A percentile compares a stretch with the other conserved stretches of the same genome.
Conservation (phyloP, 2,888 invertebrate species). For the Flabesymbios commensalis region DNA sequence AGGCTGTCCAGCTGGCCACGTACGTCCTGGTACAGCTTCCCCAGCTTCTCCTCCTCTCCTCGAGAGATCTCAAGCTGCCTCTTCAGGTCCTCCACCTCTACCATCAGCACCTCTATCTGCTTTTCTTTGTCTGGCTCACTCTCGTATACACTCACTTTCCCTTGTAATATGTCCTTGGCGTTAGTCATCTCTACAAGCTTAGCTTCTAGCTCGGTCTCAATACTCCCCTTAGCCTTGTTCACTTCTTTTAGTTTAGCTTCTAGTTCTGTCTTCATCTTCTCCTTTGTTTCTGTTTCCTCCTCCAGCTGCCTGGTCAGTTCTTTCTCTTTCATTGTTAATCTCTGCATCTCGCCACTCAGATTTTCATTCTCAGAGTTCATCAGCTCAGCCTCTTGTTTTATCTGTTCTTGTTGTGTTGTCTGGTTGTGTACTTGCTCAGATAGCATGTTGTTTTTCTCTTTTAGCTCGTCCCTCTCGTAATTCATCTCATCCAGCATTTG, state of each 20-base stretch:
- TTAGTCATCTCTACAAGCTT: not conserved
- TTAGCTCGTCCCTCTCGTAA: slow-evolving; percentile 30
- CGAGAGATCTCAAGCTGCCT: slow-evolving; percentile 17
- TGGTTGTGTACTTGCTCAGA: too few species aligned
- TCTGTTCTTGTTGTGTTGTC: too few species aligned
- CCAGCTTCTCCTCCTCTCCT: slow-evolving; percentile 9
- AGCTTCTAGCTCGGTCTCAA: not conserved
- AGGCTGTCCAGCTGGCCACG: slow-evolving; percentile 26
- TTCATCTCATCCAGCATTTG: slow-evolving; percentile 25
- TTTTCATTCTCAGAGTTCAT: too few species aligned
- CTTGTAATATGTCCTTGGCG: not conserved
- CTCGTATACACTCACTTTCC: not conserved
- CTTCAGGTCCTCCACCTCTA: slow-evolving; percentile 15
- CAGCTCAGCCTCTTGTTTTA: too few species aligned
- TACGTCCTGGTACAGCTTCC: slow-evolving; percentile 12
- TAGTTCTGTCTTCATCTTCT: not conserved
- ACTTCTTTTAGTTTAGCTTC: too few species aligned
- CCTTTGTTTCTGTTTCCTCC: slow-evolving; percentile 1
- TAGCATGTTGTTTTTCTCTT: slow-evolving; percentile 22
- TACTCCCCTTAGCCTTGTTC: too few species aligned
- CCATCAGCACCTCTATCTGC: not conserved
- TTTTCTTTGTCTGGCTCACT: not conserved
- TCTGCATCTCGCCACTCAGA: slow-evolving; percentile 1
- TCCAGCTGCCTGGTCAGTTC: slow-evolving; percentile 16
- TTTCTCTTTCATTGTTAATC: not conserved